Conservation (phyloP, 2,113 vertebrate species). For the Paracanthobrama guichenoti region DNA sequence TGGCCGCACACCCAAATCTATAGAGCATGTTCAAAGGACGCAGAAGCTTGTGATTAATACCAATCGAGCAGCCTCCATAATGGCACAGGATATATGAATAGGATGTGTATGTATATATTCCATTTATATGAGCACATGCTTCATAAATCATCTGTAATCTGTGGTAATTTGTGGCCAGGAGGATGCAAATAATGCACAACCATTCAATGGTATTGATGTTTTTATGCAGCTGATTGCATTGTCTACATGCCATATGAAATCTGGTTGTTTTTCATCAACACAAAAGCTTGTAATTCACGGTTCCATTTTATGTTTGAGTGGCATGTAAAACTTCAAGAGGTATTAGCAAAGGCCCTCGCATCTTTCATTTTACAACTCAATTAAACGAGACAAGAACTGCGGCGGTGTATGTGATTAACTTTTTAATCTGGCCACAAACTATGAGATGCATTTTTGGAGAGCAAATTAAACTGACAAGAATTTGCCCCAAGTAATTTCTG, state of each 20-base stretch:
- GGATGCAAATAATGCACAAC: not conserved
- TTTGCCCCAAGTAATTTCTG: constrained; percentile 29
- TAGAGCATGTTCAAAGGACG: constrained; percentile 27
- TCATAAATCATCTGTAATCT: constrained; percentile 37
- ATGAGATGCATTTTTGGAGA: constrained; percentile 51
- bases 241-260: constrained; percentile 20
- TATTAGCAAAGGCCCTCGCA: constrained; percentile 43
- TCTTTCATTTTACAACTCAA: constrained; percentile 42
- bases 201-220: constrained; percentile 27
- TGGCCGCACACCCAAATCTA: constrained; percentile 28
- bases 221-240: constrained; percentile 24
- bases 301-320: constrained; percentile 12
- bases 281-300: constrained; percentile 38
- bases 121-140: constrained; percentile 21
- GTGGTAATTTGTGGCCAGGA: not conserved
- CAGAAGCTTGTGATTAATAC: constrained; percentile 43
- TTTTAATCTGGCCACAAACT: constrained; percentile 44
- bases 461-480: constrained; percentile 54
- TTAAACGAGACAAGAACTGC: constrained; percentile 49
- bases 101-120: constrained; percentile 35
- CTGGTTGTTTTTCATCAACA: constrained; percentile 32
- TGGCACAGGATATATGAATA: constrained; percentile 46
- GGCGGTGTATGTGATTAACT: constrained; percentile 44
- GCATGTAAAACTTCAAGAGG: constrained; percentile 31
- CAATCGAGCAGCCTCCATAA: constrained; percentile 40